Base-by-base conservation (phyloP, 2,113 vertebrate species). In the Xenopus laevis region DNA sequence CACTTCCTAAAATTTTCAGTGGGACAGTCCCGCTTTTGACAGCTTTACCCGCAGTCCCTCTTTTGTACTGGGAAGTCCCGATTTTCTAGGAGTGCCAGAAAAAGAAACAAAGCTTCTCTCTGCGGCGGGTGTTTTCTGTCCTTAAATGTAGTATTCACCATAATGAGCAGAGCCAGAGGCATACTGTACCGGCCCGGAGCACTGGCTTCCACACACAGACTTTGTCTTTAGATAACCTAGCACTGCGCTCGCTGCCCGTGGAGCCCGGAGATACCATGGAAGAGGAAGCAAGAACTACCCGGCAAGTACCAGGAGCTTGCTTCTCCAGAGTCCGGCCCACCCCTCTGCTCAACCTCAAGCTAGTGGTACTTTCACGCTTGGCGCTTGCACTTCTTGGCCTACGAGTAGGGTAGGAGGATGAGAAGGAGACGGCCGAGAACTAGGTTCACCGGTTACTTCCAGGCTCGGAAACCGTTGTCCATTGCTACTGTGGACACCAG, bases 401-500 rank as follows among this genome's bases (percentile, higher is more conserved):
- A 65, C 83, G 88, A 11, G 84, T 90, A 13, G 66, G 58, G 74
- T 82, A 75, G 1, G 81, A 82, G 4, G 86, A 87, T 21, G 81
- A 88, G 76, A 93, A 93, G 1, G 89, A 93, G 21, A 93, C 86
- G 0, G 91, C 94, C 1, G 88, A 90, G 74, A 95, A 92, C 71
- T n/a, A n/a, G n/a, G n/a, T 92, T 98, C 59, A 95, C 79, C 91
- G 81, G 60, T 17, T 93, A 57, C 91, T 86, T 83, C 86, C 91
- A 0, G 97, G 96, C 58, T 85, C 94, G 30, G 90, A 97, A 82
- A 91, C 94, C 10, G 95, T 95, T 1, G 95, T 95, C 0, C 96
- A 98, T 83, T 98, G 96, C 84, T 98, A 98, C 91, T 98, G 97
- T 83, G 96, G 97, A 0, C 96, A 98, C 87, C 97, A 99, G 91